Percentiles rank a stretch among this genome's conserved stretches.
Evolutionary conservation across 2,113 vertebrate genomes (phyloP).

Genomic region (Alectura lathami): DNA sequence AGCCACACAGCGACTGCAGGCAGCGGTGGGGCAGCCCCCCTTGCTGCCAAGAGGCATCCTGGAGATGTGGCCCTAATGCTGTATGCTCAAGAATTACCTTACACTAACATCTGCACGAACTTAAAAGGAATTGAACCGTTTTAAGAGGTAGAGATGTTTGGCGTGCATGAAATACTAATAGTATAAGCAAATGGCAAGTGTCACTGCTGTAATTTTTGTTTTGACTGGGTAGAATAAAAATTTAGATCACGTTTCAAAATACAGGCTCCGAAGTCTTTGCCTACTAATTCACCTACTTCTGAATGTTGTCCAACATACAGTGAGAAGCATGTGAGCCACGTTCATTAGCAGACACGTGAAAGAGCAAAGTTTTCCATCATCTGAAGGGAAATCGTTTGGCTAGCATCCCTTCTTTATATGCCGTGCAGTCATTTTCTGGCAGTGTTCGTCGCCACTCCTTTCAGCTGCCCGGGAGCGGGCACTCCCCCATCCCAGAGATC

Average conservation of each 20-base stretch:
- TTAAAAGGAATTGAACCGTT: rapidly evolving
- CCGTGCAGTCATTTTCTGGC: rapidly evolving
- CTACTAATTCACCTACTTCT: not conserved
- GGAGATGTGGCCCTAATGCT: not conserved
- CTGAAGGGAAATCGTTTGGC: rapidly evolving
- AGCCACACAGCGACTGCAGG: not conserved
- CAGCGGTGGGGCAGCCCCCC: not conserved
- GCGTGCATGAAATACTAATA: not conserved
- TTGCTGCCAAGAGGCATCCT: not conserved
- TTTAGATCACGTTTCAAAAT: not conserved
- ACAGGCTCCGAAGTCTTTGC: rapidly evolving
- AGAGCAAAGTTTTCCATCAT: rapidly evolving
- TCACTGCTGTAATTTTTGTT: rapidly evolving
- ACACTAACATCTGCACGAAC: rapidly evolving
- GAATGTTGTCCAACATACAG: not conserved
- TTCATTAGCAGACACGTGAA: rapidly evolving
- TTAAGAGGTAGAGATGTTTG: rapidly evolving
- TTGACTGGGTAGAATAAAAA: too few relatives aligned
- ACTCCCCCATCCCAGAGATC: not conserved
- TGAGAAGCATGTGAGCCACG: rapidly evolving
- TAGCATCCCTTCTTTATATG: not conserved
- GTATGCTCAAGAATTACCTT: not conserved
- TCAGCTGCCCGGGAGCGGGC: rapidly evolving
- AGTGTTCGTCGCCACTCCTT: rapidly evolving
- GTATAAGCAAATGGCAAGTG: not conserved